phyloP scores from a whole-genome alignment of 2,113 vertebrate genomes.

The Ornithorhynchus anatinus region DNA sequence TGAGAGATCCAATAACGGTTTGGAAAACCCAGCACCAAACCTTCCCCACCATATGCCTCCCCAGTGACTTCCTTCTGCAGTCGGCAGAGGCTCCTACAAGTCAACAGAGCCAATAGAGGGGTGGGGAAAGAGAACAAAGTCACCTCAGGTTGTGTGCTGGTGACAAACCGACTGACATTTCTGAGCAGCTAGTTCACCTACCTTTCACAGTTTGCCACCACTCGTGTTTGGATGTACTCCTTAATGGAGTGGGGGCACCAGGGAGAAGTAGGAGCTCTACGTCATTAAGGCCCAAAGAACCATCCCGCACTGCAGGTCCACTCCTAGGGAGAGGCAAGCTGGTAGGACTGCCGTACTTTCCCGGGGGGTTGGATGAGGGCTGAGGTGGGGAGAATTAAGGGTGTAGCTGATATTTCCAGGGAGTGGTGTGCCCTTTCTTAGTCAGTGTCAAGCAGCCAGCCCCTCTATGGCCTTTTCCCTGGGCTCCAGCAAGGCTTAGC shows the following conservation, averaged over 20 bases:
- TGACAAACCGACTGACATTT: background rate
- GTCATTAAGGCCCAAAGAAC: constrained; percentile 1
- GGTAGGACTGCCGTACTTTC: background rate
- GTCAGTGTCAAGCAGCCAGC: background rate
- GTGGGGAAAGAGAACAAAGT: too few species aligned
- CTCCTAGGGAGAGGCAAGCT: background rate
- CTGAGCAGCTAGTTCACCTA: background rate
- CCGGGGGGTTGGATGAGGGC: background rate
- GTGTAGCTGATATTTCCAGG: too few species aligned
- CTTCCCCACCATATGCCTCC: too few species aligned
- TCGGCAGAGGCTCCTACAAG: too few species aligned
- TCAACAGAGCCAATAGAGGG: too few species aligned
- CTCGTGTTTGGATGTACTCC: background rate
- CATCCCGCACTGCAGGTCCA: constrained; percentile 5
- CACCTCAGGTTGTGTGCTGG: constrained; percentile 12
- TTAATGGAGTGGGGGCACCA: background rate
- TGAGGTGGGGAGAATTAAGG: too few species aligned
- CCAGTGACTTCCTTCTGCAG: too few species aligned
- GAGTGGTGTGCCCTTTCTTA: background rate
- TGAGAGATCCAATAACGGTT: too few species aligned
- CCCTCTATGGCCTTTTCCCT: background rate
- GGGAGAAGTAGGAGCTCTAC: background rate
- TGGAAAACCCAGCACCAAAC: too few species aligned
- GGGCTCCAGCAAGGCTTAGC: background rate
- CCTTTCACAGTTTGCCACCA: background rate